Conservation (phyloP, 2,113 vertebrate genomes). For the Saccopteryx bilineata region DNA sequence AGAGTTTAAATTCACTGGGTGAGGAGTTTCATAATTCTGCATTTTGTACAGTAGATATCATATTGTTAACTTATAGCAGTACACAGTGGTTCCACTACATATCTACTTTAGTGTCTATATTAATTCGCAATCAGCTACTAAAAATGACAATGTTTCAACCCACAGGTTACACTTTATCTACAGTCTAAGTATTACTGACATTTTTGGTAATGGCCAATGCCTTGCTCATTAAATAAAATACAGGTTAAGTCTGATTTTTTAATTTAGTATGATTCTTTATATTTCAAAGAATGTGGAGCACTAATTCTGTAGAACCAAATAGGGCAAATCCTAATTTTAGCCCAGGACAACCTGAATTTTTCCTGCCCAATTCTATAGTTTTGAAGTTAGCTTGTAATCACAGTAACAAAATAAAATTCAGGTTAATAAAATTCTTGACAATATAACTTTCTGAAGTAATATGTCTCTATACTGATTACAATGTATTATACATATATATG, state of each 20-base stretch:
- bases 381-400: constrained; percentile 55
- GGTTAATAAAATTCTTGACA: constrained; percentile 51
- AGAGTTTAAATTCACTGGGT: constrained; percentile 48
- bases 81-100: not conserved
- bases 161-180: constrained; percentile 12
- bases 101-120: not conserved
- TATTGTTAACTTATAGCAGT: constrained; percentile 55
- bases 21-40: constrained; percentile 26
- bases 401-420: constrained; percentile 55
- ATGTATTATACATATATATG: not conserved
- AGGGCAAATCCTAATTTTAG: constrained; percentile 24
- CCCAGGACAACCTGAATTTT: not conserved
- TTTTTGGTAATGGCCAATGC: not conserved
- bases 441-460: constrained; percentile 26
- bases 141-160: constrained; percentile 29
- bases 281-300: constrained; percentile 28
- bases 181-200: not conserved
- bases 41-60: constrained; percentile 10
- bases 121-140: constrained; percentile 30
- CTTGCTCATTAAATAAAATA: constrained; percentile 35
- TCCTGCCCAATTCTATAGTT: not conserved
- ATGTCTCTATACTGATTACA: not conserved
- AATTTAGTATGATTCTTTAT: constrained; percentile 12
- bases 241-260: constrained; percentile 46
- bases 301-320: constrained; percentile 12